Evolutionary conservation across 2,797 vertebrate species (phyloP), one percentile per base, ranked within the genome.

Genomic region (Adrianichthys oophorus): DNA sequence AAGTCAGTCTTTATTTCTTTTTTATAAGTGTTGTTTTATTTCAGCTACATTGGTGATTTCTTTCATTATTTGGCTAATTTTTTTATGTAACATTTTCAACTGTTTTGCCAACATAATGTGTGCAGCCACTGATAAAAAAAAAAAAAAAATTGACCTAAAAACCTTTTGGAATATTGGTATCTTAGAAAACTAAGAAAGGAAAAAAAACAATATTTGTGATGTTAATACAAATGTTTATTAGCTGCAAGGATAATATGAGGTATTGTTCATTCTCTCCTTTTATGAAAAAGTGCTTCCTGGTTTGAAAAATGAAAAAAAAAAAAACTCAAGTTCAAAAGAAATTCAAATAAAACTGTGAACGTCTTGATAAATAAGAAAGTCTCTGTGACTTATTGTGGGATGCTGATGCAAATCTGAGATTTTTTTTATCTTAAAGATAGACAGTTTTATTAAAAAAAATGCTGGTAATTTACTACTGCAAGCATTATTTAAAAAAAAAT

Each of bases 1-100:
- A 80, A 87, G 89, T 93, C 86, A 87, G 87, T 82, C 87, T 94
- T 95, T 86, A 94, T 95, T 94, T 89, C 56, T 95, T 94, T 95
- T 95, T 95, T 94, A 91, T 94, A 94, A 94, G 87, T 86, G 80
- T 91, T 91, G 40, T 80, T 83, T 70, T 80, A 87, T 90, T 92
- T 90, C 73, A 83, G 80, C 87, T 26, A 88, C 80, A 67, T 62
- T 70, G 59, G 13, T 53, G 60, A 86, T 87, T 85, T 79, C 86
- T 88, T 90, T 94, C 91, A 70, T 66, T 52, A 74, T 91, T 85
- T 87, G 78, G 92, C 85, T 88, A 89, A 73, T 78, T 52, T 45
- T 37, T 16, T 24, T 19, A 48, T 43, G 2, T 37, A 47, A 46
- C 12, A 15, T 58, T 73, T 89, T 78, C 85, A 91, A 86, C 88